Evolutionary conservation across 2,113 vertebrate genomes (phyloP), one percentile per base, ranked within the genome.

Genomic region (Stictonetta naevosa): DNA sequence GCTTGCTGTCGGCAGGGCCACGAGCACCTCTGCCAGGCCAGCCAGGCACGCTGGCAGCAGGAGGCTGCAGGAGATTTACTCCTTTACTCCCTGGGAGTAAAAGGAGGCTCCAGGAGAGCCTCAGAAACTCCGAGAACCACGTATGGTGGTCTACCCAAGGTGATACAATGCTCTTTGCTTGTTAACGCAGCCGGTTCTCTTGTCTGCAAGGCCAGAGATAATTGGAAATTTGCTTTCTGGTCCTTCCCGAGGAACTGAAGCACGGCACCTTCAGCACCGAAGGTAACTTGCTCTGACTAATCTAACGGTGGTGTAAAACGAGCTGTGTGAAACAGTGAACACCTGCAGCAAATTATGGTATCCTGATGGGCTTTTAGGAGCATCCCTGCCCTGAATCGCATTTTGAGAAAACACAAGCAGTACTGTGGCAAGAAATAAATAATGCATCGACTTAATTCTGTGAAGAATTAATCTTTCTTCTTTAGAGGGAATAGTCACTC

Each of bases 91-190:
- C 15, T 8, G 28, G 2, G 50, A 52, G 50, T 52, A 52, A 25
- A 52, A 52, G 50, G 13, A 52, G 50, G 23, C 0, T 13, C 34
- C 4, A 0, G 34, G 13, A 26, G 25, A 89, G 12, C 50, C 66
- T 48, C 50, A 26, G 36, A 13, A 18, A 5, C 38, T 62, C 50
- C 3, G 4, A 13, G 66, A 7, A 59, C 36, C 21, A 17, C 0
- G 3, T 26, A 3, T 14, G 0, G 1, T 1, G 11, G 6, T n/a
- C 44, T 44, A 10, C 33, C 33, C 0, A 0, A 36, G 62, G 15
- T 23, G 58, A 28, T 11, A 12, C 11, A 11, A 6, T 31, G 13
- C 13, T 5, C 21, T 67, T 22, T 22, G 8, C 68, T 53, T 34
- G 44, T 38, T 58, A 0, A 2, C 5, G 23, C 72, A 56, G 38